Percentiles rank a stretch among this genome's conserved stretches.
These are phyloP conservation scores for Mesochorus sp. DNA, from an alignment of 2,888 invertebrate genomes.

Conservation along the genomic window DNA sequence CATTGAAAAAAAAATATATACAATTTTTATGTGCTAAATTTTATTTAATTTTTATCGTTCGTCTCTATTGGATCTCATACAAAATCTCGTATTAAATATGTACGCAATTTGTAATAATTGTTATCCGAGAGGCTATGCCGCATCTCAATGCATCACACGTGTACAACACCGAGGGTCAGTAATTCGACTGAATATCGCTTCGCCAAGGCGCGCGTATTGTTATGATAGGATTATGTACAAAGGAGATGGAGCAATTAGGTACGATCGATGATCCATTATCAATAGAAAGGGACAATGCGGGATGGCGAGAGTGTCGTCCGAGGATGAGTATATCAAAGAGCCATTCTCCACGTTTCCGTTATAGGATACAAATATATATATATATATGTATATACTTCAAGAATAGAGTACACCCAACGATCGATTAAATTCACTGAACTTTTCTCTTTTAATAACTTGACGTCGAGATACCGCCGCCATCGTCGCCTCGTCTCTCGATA, in stretches of 20 bases:
- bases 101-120: too few relatives aligned
- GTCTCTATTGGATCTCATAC: not conserved
- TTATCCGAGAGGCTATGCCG: too few relatives aligned
- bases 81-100: too few relatives aligned
- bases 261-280: not conserved
- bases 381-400: too few relatives aligned
- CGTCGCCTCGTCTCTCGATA: too few relatives aligned
- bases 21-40: not conserved
- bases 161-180: not conserved
- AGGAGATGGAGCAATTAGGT: not conserved
- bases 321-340: constrained; percentile 38
- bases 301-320: constrained; percentile 23
- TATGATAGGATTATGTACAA: not conserved
- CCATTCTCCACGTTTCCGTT: constrained; percentile 7
- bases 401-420: too few relatives aligned
- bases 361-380: not conserved
- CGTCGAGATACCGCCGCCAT: too few relatives aligned
- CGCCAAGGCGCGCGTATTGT: not conserved
- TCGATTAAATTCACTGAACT: too few relatives aligned
- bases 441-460: too few relatives aligned
- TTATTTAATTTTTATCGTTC: too few relatives aligned
- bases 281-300: constrained; percentile 17
- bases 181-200: not conserved
- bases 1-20: not conserved
- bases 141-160: too few relatives aligned